Evolutionary conservation across 2,888 invertebrate genomes (phyloP), one percentile per base, ranked within the genome.

Genomic region (Stenodema calcarata): DNA sequence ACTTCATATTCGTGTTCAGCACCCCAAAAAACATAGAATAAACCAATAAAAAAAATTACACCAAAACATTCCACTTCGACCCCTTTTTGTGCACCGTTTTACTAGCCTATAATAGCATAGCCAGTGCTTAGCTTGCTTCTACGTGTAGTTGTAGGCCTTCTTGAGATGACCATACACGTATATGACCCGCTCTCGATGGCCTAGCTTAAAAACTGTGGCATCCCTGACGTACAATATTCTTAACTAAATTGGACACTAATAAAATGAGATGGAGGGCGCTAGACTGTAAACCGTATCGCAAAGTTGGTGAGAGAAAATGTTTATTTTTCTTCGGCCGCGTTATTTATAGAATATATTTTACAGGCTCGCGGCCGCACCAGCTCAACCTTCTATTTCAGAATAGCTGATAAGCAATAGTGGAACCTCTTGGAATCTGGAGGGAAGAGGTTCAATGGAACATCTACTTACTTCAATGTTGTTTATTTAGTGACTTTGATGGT

Each of bases 271-370:
- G 41, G 27, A 41, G 78, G 44, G 14, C 23, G 23, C 41, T 78
- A n/a, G 78, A 41, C 44, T 2, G 27, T 16, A 41, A 41, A 3
- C 41, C 75, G 41, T 35, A 78, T 44, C 78, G 44, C 62, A 44
- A 44, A 27, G 78, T 44, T 78, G 14, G 42, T 23, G 47, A 44
- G 78, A 23, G 78, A 42, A 78, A 78, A 78, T 78, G 78, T 78
- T 78, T 78, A 42, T 78, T 78, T 78, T 78, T n/a, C 23, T 78
- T 78, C 78, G 27, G 41, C 78, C 23, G 44, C 23, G 35, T 78
- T 78, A 78, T 78, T 78, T 78, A 78, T 78, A 78, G 78, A 44
- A 44, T 78, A 78, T 78, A 78, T 78, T 78, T 78, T 78, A 78
- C 78, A 44, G 78, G 42, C 78, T 78, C 78, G 44, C 78, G 41